Conservation (phyloP, 2,797 vertebrate species). For the Phrynocephalus guinanensis region DNA sequence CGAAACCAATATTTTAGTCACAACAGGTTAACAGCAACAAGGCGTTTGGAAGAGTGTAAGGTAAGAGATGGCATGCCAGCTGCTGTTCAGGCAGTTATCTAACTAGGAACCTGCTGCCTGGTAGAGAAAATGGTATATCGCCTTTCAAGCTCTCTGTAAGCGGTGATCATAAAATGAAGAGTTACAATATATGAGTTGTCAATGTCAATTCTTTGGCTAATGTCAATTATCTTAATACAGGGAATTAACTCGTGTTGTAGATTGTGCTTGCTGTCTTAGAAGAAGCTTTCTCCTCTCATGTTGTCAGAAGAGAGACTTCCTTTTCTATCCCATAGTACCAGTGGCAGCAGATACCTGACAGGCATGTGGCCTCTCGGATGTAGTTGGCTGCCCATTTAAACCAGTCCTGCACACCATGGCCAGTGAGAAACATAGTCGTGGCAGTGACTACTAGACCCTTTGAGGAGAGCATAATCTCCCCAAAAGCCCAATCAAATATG, state of each 20-base stretch:
- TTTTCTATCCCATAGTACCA: neutral
- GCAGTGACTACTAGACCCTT: no score
- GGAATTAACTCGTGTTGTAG: neutral
- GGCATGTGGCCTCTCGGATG: neutral
- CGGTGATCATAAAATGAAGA: neutral
- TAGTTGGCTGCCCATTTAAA: neutral
- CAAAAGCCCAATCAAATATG: no score
- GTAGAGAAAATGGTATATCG: neutral
- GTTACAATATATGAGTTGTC: neutral
- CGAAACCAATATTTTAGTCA: no score
- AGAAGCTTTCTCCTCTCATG: neutral
- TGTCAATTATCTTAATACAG: neutral
- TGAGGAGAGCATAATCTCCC: no score
- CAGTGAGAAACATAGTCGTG: no score
- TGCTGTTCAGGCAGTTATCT: neutral
- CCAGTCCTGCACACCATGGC: no score
- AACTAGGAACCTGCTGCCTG: neutral
- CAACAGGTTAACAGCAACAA: no score
- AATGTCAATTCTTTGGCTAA: neutral
- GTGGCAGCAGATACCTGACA: neutral
- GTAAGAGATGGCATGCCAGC: no score
- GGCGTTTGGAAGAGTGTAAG: no score
- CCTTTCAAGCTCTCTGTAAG: neutral
- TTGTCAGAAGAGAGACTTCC: neutral
- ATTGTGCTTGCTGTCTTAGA: neutral